Evolutionary conservation across 1,140 invertebrate species (phyloP).

Genomic region (Aphelenchoides fujianensis): DNA sequence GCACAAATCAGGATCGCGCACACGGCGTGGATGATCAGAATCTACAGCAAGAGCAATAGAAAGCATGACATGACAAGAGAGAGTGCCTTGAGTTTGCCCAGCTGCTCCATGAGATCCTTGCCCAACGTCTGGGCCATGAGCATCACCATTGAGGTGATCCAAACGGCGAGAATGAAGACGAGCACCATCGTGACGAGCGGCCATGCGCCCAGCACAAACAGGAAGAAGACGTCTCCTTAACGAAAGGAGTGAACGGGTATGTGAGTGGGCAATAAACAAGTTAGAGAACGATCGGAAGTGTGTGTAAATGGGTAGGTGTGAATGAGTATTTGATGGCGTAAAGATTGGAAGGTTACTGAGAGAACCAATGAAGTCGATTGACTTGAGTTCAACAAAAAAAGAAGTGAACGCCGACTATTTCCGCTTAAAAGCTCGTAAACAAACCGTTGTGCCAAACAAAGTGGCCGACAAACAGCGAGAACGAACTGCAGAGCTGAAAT

Average conservation of each 20-base stretch:
- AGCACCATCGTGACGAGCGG: constrained; percentile 13
- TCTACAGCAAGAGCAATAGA: neutral
- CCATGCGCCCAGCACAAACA: neutral
- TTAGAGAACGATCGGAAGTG: too few relatives aligned
- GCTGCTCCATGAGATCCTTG: constrained; percentile 18
- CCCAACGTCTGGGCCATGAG: constrained; percentile 15
- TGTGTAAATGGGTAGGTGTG: too few relatives aligned
- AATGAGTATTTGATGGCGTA: too few relatives aligned
- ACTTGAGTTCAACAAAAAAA: too few relatives aligned
- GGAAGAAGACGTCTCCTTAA: constrained; percentile 14
- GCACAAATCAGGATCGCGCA: constrained; percentile 14
- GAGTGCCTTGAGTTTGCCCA: constrained; percentile 19
- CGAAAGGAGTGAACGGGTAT: too few relatives aligned
- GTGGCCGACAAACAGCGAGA: constrained; percentile 7
- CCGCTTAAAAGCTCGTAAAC: too few relatives aligned
- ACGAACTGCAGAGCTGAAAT: neutral
- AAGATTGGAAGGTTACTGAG: too few relatives aligned
- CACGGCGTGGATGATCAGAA: constrained; percentile 13
- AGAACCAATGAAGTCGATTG: too few relatives aligned
- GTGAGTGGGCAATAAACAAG: too few relatives aligned
- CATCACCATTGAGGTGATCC: constrained; percentile 3
- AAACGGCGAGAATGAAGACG: neutral
- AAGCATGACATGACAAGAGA: too few relatives aligned
- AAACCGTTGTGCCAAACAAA: constrained; percentile 15
- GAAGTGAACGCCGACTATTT: too few relatives aligned